Base-by-base conservation (phyloP, 2,113 vertebrate species). In the Strix aluco region DNA sequence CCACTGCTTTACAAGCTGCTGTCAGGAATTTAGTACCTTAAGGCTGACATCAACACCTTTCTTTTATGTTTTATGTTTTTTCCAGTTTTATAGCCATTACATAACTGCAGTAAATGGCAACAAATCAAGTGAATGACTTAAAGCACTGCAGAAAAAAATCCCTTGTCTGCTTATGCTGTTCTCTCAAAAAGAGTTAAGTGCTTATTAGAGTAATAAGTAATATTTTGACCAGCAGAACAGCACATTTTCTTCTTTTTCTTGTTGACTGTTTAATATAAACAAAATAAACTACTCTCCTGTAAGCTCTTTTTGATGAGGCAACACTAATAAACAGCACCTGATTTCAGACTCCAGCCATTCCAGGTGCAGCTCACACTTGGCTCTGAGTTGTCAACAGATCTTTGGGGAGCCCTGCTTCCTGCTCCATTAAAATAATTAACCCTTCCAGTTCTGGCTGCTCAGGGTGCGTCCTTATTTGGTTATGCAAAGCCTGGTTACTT, bases 21-120 rank as follows among this genome's bases (percentile, higher is more conserved):
- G 91, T 97, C 94, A 95, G 97, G 96, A 98, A 98, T 97, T 95
- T 94, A 92, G 96, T 96, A 96, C 97, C 97, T 98, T 96, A 61
- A 92, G 97, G 96, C 97, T 96, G 94, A 96, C 97, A 98, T 97
- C 97, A 94, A 96, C 97, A 98, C 97, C 95, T 98, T 96, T 95
- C 97, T 97, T 97, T 97, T 96, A 96, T 95, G 94, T 95, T 98
- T 98, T 97, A 96, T 97, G 78, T 58, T 95, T 97, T 95, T 95
- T 72, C 96, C 93, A 91, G 88, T 92, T 98, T 98, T 96, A 97
- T 82, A 94, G 92, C 95, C 91, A 96, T 97, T 96, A 96, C 95
- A 86, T 96, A 97, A 96, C 96, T 96, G 93, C 94, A 95, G 94
- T 95, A 97, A 96, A 97, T 82, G 95, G 94, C 85, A 93, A 97